Evolutionary conservation across 2,113 vertebrate species (phyloP), one percentile per base, ranked within the genome.

Genomic region (Cottus gobio): DNA sequence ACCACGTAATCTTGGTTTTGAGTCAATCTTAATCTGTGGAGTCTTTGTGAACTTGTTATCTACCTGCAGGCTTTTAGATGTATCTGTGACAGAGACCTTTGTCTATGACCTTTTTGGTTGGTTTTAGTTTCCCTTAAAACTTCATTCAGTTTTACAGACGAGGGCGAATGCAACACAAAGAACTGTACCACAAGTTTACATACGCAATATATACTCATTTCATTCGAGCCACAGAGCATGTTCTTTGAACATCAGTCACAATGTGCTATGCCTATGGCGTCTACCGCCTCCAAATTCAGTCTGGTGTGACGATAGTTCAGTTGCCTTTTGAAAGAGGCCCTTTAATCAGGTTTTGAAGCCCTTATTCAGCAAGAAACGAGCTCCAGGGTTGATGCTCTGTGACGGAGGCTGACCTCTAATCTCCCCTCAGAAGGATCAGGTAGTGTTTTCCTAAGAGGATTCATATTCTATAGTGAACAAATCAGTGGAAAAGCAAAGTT

Each of bases 311-410:
- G 28, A 42, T 31, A 26, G 18, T 52, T 50, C 3, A 64, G 22
- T 63, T 74, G 18, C 0, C 34, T 36, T 36, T 48, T 0, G 39
- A 71, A 66, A 56, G 44, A 48, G 15, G 34, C 4, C 26, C 34
- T 79, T 64, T 72, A 56, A 28, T 10, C 46, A 22, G 30, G 61
- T n/a, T 70, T 77, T 37, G 9, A 54, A 58, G 7, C 9, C 7
- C 5, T 3, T 20, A 39, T 34, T 69, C 71, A 68, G 42, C 48
- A 82, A n/a, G 11, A 56, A 42, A 75, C 30, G 63, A 60, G 16
- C 57, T 44, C n/a, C 7, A 16, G 13, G 37, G 18, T 34, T 34
- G 34, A 3, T 31, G 22, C 30, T 39, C 28, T 66, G 28, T 57
- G 1, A 0, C 8, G 57, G 26, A 66, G 54, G 50, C 62, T 57